Percentiles rank a stretch among this genome's conserved stretches.
Evolutionary conservation across 2,113 vertebrate genomes (phyloP).

Genomic region (Anarhynchus alexandrinus): DNA sequence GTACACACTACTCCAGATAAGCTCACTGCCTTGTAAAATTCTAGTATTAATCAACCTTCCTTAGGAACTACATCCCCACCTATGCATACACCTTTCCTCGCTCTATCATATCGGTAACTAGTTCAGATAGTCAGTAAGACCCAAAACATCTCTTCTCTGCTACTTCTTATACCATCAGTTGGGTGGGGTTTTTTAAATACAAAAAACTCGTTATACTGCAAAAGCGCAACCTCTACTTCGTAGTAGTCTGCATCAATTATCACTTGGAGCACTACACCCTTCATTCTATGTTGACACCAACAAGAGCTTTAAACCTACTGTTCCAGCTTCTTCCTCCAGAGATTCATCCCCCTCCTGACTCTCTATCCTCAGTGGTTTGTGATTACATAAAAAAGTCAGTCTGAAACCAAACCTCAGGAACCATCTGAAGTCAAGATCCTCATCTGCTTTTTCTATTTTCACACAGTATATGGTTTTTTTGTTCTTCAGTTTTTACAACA

Average conservation of each 20-base stretch:
- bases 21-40: neutral
- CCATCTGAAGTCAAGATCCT: rapidly evolving
- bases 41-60: neutral
- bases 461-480: neutral
- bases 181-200: neutral
- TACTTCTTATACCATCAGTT: neutral
- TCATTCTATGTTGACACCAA: neutral
- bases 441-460: neutral
- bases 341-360: neutral
- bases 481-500: neutral
- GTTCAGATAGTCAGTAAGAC: neutral
- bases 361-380: neutral
- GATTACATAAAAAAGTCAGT: neutral
- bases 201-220: neutral
- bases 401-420: neutral
- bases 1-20: neutral
- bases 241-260: neutral
- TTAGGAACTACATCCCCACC: neutral
- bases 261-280: neutral
- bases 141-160: neutral
- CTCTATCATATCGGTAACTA: rapidly evolving
- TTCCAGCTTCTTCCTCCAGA: neutral
- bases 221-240: neutral
- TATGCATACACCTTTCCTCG: neutral
- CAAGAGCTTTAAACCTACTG: neutral